phyloP scores from a whole-genome alignment of 2,797 vertebrate species.

The Sebastes kiyomatsui region DNA sequence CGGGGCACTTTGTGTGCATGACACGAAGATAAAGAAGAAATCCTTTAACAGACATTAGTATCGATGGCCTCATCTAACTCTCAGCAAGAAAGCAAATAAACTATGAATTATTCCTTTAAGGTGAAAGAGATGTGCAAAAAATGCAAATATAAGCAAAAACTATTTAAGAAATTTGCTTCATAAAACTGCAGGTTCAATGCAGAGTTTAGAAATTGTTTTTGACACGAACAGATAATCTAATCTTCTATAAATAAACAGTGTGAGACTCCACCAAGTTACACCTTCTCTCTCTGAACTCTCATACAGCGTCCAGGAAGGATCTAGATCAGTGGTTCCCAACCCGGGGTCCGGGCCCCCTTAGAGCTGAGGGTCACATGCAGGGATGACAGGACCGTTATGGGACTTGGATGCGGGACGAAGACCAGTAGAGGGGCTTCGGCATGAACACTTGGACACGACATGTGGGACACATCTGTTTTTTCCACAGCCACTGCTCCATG shows the following conservation, averaged over 20 bases:
- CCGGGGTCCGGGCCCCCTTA: too few relatives aligned
- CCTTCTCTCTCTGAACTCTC: too few relatives aligned
- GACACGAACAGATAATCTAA: background rate
- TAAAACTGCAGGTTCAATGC: background rate
- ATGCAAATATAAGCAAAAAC: background rate
- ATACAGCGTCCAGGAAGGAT: too few relatives aligned
- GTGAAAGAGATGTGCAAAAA: background rate
- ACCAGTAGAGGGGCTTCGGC: constrained; percentile 67
- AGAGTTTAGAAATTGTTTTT: background rate
- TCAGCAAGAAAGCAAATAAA: background rate
- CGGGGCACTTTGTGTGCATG: too few relatives aligned
- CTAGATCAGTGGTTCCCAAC: too few relatives aligned
- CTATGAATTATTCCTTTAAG: background rate
- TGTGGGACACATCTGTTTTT: constrained; percentile 64
- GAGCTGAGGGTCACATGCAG: background rate
- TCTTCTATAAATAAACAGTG: background rate
- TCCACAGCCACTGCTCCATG: constrained; percentile 76
- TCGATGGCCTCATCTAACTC: background rate
- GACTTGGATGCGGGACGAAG: constrained; percentile 63
- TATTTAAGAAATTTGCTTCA: too few relatives aligned
- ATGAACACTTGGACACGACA: constrained; percentile 56
- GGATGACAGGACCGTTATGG: constrained; percentile 48
- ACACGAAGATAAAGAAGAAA: too few relatives aligned
- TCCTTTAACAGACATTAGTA: too few relatives aligned
- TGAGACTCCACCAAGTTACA: too few relatives aligned